Conservation (phyloP, 2,113 vertebrate species). For the Mus pahari region DNA sequence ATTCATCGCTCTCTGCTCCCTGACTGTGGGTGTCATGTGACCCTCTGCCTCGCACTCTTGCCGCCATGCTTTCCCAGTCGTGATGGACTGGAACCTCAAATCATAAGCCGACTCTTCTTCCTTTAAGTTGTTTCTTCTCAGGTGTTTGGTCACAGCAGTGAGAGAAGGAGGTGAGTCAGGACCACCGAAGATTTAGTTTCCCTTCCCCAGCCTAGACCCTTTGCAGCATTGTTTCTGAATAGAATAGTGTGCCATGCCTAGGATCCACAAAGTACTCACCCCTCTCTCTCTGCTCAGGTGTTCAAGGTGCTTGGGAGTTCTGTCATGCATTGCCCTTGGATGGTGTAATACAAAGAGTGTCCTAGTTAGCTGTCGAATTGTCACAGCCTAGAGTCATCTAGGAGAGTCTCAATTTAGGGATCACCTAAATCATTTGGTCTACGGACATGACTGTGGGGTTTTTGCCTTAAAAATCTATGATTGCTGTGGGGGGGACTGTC, state of each 20-base stretch:
- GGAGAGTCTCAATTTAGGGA: neutral
- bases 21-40: neutral
- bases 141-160: neutral
- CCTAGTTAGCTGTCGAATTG: neutral
- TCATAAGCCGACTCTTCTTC: neutral
- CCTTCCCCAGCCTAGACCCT: neutral
- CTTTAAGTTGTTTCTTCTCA: neutral
- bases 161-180: neutral
- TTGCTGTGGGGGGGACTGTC: too few species aligned
- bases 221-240: neutral
- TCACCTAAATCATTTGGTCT: neutral
- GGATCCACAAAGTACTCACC: neutral
- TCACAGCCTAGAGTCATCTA: neutral
- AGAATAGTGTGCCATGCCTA: fast-evolving
- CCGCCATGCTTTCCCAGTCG: neutral
- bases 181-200: neutral
- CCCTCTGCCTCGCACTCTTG: neutral
- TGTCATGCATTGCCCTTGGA: neutral
- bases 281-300: neutral
- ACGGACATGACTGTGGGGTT: neutral
- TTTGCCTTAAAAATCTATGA: neutral
- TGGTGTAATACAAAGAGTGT: neutral
- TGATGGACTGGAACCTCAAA: neutral
- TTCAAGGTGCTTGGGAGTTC: fast-evolving
- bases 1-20: neutral